Evolutionary conservation across 1,140 invertebrate species (phyloP).

Genomic region (Papilio polyxenes): DNA sequence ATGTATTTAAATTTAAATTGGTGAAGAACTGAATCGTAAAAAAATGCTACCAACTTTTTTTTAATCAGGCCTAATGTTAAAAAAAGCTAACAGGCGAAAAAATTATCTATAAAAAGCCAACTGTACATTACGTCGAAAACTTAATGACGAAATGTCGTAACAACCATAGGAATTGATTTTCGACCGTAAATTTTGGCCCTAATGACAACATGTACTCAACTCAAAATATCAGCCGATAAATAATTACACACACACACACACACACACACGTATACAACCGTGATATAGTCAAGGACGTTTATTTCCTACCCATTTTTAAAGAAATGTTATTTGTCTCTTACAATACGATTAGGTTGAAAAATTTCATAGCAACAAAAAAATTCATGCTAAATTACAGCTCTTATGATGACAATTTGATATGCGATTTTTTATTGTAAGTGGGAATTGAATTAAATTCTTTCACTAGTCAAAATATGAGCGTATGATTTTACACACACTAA

Average conservation of each 20-base stretch:
- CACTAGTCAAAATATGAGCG: slow-evolving; percentile 18
- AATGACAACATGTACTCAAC: slow-evolving; percentile 8
- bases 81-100: background rate
- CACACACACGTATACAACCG: slow-evolving; percentile 38
- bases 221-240: slow-evolving; percentile 36
- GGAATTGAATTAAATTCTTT: background rate
- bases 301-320: background rate
- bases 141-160: slow-evolving; percentile 26
- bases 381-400: background rate
- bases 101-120: background rate
- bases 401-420: background rate
- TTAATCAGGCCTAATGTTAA: background rate
- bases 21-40: background rate
- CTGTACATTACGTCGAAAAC: background rate
- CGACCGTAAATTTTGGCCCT: slow-evolving; percentile 7
- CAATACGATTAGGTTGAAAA: too few species aligned
- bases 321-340: background rate
- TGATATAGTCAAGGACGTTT: background rate
- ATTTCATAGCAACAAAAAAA: too few species aligned
- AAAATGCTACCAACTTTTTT: background rate
- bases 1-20: background rate
- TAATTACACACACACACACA: slow-evolving; percentile 41
- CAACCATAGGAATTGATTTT: background rate
- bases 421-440: background rate
- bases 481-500: slow-evolving; percentile 45